These are phyloP conservation scores for Aurelia sp. DNA, from an alignment of 30 jellyfish, hydroid and myxozoan species.

Conservation along the genomic window DNA sequence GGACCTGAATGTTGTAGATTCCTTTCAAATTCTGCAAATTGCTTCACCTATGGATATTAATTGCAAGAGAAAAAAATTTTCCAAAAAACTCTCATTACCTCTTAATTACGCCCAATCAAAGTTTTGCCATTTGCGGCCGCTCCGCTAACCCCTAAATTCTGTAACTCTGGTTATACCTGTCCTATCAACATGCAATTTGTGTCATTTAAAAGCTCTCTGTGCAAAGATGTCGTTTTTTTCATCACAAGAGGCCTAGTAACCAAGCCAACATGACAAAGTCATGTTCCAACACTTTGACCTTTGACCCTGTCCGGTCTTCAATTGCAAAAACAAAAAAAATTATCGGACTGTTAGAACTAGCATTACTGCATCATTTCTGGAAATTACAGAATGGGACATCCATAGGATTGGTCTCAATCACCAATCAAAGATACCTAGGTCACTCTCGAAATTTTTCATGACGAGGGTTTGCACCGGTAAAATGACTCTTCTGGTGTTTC, in stretches of 20 bases:
- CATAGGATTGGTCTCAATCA: slow-evolving; percentile 26
- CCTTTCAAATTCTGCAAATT: slow-evolving; percentile 20
- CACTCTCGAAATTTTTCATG: background rate
- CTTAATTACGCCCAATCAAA: too few species aligned
- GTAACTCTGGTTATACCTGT: slow-evolving; percentile 15
- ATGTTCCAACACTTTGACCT: background rate
- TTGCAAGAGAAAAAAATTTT: background rate
- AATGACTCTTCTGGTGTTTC: background rate
- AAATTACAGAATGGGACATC: slow-evolving; percentile 41
- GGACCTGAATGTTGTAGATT: slow-evolving; percentile 29
- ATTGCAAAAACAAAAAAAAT: background rate
- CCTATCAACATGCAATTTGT: slow-evolving; percentile 13
- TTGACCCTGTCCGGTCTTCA: slow-evolving; percentile 33
- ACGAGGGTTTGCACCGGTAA: background rate
- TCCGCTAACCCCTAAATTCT: slow-evolving; percentile 1
- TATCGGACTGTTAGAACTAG: background rate
- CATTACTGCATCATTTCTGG: slow-evolving; percentile 6
- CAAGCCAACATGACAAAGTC: background rate
- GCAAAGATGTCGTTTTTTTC: slow-evolving; percentile 23
- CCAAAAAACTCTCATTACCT: too few species aligned
- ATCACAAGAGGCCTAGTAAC: background rate
- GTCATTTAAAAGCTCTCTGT: slow-evolving; percentile 3
- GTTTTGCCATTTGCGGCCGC: slow-evolving; percentile 26
- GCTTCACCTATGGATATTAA: slow-evolving; percentile 7
- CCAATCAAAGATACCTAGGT: background rate